Conservation (phyloP, 2,888 invertebrate species). For the Agrilus mali region DNA sequence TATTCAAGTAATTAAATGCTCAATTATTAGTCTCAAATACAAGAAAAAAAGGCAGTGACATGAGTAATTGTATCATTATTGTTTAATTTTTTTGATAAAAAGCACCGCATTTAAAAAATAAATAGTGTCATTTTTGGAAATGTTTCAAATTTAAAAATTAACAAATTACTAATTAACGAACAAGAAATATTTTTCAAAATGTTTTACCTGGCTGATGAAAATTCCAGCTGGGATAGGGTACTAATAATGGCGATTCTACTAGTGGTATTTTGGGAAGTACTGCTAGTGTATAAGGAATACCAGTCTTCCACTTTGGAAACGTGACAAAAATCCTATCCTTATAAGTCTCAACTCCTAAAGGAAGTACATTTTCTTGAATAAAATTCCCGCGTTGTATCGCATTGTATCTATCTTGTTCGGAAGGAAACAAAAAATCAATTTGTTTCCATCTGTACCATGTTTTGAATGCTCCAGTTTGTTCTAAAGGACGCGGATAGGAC, state of each 20-base stretch:
- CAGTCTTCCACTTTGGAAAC: conserved; percentile 62
- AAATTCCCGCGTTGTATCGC: conserved; percentile 50
- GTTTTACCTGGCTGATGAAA: conserved; percentile 46
- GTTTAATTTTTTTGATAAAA: too few relatives aligned
- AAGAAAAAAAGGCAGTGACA: too few relatives aligned
- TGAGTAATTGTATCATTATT: too few relatives aligned
- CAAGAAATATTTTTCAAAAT: too few relatives aligned
- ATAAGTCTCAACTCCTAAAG: conserved; percentile 60
- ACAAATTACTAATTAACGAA: too few relatives aligned
- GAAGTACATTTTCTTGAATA: conserved; percentile 59
- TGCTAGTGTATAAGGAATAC: conserved; percentile 62
- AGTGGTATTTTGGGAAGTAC: conserved; percentile 49
- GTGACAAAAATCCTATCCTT: conserved; percentile 58
- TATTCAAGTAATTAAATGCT: neutral
- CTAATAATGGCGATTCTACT: conserved; percentile 44
- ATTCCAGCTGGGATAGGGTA: conserved; percentile 65
- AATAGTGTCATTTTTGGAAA: too few relatives aligned
- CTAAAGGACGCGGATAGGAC: conserved; percentile 17
- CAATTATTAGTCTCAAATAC: too few relatives aligned
- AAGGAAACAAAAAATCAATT: conserved; percentile 60
- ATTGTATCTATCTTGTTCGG: conserved; percentile 39
- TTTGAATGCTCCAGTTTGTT: conserved; percentile 43
- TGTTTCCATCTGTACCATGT: conserved; percentile 62
- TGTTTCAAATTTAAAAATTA: too few relatives aligned
- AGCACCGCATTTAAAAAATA: too few relatives aligned